phyloP scores from a whole-genome alignment of 1,140 invertebrate genomes.

The Battus philenor region DNA sequence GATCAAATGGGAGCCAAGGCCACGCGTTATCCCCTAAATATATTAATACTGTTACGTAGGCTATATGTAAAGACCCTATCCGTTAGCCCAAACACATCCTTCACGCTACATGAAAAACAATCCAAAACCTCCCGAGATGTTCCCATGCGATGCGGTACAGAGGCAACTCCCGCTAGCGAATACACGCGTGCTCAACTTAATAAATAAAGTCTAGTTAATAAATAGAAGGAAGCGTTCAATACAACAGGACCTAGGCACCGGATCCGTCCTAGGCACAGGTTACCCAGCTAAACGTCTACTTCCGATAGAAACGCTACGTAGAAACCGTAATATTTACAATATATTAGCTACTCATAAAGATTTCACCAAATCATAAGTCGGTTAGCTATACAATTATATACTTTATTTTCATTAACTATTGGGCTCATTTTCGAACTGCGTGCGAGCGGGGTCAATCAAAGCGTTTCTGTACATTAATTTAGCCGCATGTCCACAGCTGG shows the following conservation, averaged over 20 bases:
- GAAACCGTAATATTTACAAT: constrained; percentile 64
- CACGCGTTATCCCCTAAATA: constrained; percentile 21
- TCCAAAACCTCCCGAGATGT: no score
- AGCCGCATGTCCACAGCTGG: no score
- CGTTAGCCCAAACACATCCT: constrained; percentile 10
- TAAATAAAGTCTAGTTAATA: constrained; percentile 49
- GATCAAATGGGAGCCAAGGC: no score
- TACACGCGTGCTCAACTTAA: constrained; percentile 25
- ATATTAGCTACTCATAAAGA: constrained; percentile 56
- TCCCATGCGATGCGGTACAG: no score
- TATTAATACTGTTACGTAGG: constrained; percentile 62
- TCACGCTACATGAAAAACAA: constrained; percentile 16
- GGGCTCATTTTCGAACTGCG: constrained; percentile 17
- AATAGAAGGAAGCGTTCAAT: constrained; percentile 50
- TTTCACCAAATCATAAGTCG: constrained; percentile 49
- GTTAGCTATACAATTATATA: constrained; percentile 60
- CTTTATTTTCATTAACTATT: constrained; percentile 41
- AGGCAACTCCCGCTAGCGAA: constrained; percentile 2
- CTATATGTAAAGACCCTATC: constrained; percentile 25
- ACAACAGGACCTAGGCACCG: constrained; percentile 55
- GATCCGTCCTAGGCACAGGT: constrained; percentile 67
- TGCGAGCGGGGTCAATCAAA: constrained; percentile 1
- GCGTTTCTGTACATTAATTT: neutral
- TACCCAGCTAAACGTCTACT: constrained; percentile 51
- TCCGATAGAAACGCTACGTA: constrained; percentile 61